Conservation (phyloP, 2,797 vertebrate genomes). For the Rhabdophis nuchalis region DNA sequence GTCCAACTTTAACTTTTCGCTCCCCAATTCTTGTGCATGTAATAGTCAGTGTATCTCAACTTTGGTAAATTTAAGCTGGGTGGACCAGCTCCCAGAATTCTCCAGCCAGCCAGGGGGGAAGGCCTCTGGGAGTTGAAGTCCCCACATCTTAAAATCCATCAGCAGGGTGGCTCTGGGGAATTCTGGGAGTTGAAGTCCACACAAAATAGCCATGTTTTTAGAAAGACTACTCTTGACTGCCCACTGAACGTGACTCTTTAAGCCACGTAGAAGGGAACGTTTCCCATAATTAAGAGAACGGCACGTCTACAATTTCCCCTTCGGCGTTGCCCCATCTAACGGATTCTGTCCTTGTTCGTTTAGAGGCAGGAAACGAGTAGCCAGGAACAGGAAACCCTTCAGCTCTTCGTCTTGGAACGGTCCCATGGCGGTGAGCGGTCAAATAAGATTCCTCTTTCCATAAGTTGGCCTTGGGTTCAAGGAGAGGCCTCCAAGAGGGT, state of each 20-base stretch:
- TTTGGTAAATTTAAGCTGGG: not conserved
- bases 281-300: not conserved
- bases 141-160: too few species aligned
- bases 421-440: slow-evolving; percentile 29
- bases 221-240: not conserved
- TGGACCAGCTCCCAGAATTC: not conserved
- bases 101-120: not conserved
- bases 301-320: fast-evolving
- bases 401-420: slow-evolving; percentile 50
- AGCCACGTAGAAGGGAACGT: not conserved
- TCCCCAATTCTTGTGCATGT: not conserved
- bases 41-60: not conserved
- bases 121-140: not conserved
- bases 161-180: not conserved
- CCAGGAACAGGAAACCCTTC: slow-evolving; percentile 36
- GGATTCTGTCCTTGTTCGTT: not conserved
- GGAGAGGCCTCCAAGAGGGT: not conserved
- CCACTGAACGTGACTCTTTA: not conserved
- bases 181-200: not conserved
- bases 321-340: fast-evolving
- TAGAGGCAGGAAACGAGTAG: slow-evolving; percentile 11
- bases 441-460: not conserved
- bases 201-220: not conserved
- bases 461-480: not conserved
- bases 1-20: too few species aligned